Evolutionary conservation across 2,797 vertebrate genomes (phyloP).

Genomic region (Cyprinella venusta): DNA sequence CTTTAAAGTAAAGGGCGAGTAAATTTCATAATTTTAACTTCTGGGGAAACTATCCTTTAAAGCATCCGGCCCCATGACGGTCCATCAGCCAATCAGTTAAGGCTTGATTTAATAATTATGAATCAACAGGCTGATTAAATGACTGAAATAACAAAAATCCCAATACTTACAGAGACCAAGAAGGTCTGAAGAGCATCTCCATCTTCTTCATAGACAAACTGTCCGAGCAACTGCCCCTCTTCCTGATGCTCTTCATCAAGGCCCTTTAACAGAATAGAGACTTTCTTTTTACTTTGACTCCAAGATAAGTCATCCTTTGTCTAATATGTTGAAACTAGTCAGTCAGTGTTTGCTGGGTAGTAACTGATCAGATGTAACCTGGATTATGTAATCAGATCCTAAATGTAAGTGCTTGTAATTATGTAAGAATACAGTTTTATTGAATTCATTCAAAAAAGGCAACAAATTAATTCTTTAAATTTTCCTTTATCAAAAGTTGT

Average conservation of each 20-base stretch:
- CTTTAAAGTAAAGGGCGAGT: no score
- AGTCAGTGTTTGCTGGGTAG: background rate
- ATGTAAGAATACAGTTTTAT: background rate
- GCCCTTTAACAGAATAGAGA: constrained; percentile 76
- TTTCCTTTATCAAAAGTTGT: no score
- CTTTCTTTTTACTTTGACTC: no score
- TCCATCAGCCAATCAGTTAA: background rate
- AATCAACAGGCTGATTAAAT: background rate
- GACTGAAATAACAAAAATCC: background rate
- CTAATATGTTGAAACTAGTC: background rate
- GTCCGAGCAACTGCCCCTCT: constrained; percentile 82
- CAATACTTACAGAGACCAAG: constrained; percentile 75
- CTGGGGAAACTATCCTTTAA: no score
- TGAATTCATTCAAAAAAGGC: background rate
- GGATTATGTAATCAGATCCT: background rate
- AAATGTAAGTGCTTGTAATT: background rate
- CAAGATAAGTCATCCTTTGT: background rate
- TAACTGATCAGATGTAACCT: background rate
- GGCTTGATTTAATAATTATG: background rate
- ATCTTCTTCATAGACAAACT: constrained; percentile 81
- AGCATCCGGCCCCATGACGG: background rate
- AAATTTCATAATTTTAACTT: no score
- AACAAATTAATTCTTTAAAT: background rate
- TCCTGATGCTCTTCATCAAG: constrained; percentile 85
- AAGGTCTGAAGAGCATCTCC: constrained; percentile 90